A percentile compares a stretch with the other conserved stretches of the same genome.
phyloP scores from a whole-genome alignment of 1,140 invertebrate genomes.

The Lycorma delicatula region DNA sequence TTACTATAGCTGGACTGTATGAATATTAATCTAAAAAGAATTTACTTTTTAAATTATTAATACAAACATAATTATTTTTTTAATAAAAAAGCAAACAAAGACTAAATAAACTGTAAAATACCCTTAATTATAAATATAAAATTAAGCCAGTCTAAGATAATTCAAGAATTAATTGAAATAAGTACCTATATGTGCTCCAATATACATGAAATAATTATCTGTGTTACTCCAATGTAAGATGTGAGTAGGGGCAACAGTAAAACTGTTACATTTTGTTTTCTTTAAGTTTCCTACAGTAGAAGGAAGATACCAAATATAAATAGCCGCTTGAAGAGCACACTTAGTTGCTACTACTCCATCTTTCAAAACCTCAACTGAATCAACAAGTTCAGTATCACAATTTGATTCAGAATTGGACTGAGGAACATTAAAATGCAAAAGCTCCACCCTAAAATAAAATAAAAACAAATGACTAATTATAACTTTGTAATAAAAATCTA shows the following conservation, averaged over 20 bases:
- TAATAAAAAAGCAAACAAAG: no score
- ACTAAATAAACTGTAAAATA: no score
- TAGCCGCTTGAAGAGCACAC: slow-evolving; percentile 38
- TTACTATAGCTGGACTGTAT: no score
- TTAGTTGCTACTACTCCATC: slow-evolving; percentile 38
- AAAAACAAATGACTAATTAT: neutral
- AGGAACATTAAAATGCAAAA: neutral
- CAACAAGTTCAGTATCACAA: slow-evolving; percentile 28
- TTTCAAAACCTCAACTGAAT: slow-evolving; percentile 32
- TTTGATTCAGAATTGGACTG: neutral
- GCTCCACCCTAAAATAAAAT: neutral
- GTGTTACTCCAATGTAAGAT: slow-evolving; percentile 38
- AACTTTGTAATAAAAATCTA: no score
- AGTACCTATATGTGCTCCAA: slow-evolving; percentile 35
- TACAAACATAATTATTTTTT: no score
- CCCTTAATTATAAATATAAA: no score
- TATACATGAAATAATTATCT: slow-evolving; percentile 43
- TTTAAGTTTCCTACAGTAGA: neutral
- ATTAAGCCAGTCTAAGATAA: no score
- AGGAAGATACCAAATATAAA: slow-evolving; percentile 35
- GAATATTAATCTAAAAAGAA: no score
- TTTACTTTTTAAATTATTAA: no score
- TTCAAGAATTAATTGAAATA: no score
- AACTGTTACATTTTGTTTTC: neutral
- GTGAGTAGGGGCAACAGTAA: slow-evolving; percentile 30